These are phyloP conservation scores for Todiramphus chloris DNA, from an alignment of 2,113 vertebrate species.

Conservation along the genomic window DNA sequence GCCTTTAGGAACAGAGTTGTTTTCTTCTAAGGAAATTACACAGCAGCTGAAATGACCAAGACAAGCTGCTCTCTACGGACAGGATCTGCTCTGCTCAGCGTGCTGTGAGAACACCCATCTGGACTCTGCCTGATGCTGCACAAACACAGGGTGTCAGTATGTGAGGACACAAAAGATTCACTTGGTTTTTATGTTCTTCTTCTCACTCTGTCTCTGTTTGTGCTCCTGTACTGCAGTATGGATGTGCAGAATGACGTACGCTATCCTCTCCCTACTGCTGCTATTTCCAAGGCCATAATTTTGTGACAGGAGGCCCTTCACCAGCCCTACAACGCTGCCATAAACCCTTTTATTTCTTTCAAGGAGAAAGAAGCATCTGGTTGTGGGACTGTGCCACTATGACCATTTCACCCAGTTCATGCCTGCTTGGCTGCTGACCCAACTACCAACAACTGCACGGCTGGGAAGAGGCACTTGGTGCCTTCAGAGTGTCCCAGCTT, in stretches of 20 bases:
- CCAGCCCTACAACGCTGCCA: not conserved
- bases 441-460: not conserved
- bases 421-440: not conserved
- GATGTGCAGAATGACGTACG: fast-evolving
- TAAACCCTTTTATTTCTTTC: not conserved
- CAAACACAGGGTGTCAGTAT: not conserved
- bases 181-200: not conserved
- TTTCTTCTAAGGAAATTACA: not conserved
- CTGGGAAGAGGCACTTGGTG: not conserved
- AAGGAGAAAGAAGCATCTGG: not conserved
- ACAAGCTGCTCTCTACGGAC: not conserved
- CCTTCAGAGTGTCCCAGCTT: not conserved
- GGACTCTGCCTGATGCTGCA: not conserved
- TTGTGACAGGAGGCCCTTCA: not conserved
- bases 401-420: not conserved
- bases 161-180: not conserved
- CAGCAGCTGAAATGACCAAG: not conserved
- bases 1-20: not conserved
- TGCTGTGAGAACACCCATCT: not conserved
- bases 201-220: not conserved
- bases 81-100: not conserved
- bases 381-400: not conserved
- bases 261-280: not conserved
- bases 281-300: not conserved
- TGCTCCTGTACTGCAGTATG: not conserved